These are phyloP conservation scores for Trinectes maculatus DNA, from an alignment of 2,113 vertebrate genomes.

Conservation along the genomic window DNA sequence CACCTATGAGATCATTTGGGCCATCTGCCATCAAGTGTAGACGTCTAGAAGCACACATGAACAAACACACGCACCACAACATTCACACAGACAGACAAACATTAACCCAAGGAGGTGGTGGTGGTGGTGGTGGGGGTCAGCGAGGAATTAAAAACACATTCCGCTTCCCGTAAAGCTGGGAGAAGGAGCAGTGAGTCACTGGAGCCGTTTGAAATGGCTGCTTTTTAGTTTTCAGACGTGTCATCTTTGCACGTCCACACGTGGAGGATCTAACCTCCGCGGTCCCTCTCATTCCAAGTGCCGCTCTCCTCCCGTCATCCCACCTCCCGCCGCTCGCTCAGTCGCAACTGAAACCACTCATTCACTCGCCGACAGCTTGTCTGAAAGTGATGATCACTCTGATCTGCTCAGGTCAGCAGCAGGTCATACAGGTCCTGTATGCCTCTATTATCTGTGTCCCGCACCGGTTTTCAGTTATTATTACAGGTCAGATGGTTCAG, in stretches of 20 bases:
- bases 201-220: conserved; percentile 62
- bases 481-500: neutral
- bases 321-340: conserved; percentile 18
- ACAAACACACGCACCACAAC: conserved; percentile 52
- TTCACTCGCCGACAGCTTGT: conserved; percentile 2
- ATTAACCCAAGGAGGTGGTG: conserved; percentile 33
- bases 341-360: conserved; percentile 22
- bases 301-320: neutral
- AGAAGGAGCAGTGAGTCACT: conserved; percentile 81
- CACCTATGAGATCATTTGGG: conserved; percentile 60
- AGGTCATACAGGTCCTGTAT: conserved; percentile 10
- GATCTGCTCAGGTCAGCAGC: conserved; percentile 32
- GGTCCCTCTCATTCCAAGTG: conserved; percentile 26
- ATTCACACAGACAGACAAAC: conserved; percentile 72
- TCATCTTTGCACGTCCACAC: conserved; percentile 50
- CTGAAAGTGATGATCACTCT: conserved; percentile 20
- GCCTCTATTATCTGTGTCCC: neutral
- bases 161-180: conserved; percentile 81
- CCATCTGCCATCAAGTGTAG: conserved; percentile 37
- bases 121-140: neutral
- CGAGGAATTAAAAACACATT: conserved; percentile 80
- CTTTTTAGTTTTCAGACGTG: conserved; percentile 59
- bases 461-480: neutral
- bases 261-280: conserved; percentile 33
- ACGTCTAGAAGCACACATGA: conserved; percentile 36